Evolutionary conservation across 2,888 invertebrate genomes (phyloP).

Genomic region (Myopa testacea): DNA sequence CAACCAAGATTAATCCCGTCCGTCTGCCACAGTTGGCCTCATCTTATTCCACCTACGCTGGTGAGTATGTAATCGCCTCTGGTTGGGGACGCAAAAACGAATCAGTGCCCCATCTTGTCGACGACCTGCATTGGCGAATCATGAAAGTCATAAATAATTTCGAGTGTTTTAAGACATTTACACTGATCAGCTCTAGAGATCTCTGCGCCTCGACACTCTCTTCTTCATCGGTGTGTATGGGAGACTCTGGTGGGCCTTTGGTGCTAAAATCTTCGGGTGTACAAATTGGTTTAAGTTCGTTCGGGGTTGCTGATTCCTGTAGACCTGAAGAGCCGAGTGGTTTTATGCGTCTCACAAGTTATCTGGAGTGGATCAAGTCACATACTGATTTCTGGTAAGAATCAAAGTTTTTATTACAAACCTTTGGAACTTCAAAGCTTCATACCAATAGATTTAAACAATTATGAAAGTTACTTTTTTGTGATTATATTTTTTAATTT

Average conservation of each 20-base stretch:
- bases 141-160: conserved; percentile 53
- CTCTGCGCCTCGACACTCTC: conserved; percentile 54
- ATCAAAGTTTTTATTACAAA: too few relatives aligned
- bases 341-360: conserved; percentile 56
- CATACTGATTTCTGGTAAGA: conserved; percentile 2
- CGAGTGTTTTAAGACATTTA: conserved; percentile 48
- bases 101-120: conserved; percentile 45
- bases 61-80: conserved; percentile 53
- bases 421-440: too few relatives aligned
- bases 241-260: conserved; percentile 64
- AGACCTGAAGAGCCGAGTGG: conserved; percentile 55
- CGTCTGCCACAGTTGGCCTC: conserved; percentile 43
- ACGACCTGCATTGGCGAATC: conserved; percentile 49
- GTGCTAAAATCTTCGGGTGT: conserved; percentile 36
- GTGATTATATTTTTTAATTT: not conserved
- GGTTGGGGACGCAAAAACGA: conserved; percentile 59
- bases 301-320: conserved; percentile 57
- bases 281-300: conserved; percentile 58
- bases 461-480: too few relatives aligned
- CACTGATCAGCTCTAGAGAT: conserved; percentile 46
- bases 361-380: conserved; percentile 52
- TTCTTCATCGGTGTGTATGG: conserved; percentile 56
- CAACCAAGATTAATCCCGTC: conserved; percentile 45
- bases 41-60: conserved; percentile 46
- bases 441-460: too few relatives aligned